Evolutionary conservation across 2,113 vertebrate species (phyloP).

Genomic region (Neodon shergylaensis): DNA sequence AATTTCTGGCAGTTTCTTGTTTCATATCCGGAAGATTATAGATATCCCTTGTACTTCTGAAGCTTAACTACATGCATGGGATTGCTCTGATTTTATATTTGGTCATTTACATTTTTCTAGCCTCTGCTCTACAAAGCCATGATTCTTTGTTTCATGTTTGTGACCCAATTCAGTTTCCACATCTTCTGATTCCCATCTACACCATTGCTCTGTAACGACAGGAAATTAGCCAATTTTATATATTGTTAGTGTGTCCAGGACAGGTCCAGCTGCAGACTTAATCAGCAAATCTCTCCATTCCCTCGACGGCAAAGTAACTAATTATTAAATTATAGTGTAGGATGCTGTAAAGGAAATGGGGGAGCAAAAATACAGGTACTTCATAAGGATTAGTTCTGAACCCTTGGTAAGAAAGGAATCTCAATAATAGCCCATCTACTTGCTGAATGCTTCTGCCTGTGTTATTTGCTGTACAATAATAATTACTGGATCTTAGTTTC

Average conservation of each 20-base stretch:
- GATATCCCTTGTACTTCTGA: neutral
- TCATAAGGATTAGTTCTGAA: conserved; percentile 28
- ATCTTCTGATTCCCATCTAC: neutral
- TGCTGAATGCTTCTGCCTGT: neutral
- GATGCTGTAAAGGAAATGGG: neutral
- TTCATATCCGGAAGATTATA: conserved; percentile 18
- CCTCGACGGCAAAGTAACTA: neutral
- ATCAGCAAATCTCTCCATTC: conserved; percentile 29
- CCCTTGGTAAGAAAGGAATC: neutral
- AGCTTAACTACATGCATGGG: neutral
- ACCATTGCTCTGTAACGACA: neutral
- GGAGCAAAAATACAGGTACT: neutral
- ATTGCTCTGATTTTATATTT: conserved; percentile 46
- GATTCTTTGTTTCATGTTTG: conserved; percentile 41
- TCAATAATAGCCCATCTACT: neutral
- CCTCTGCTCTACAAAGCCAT: neutral
- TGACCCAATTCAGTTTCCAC: conserved; percentile 37
- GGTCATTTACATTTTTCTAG: conserved; percentile 45
- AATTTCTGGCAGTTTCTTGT: neutral
- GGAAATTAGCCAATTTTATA: conserved; percentile 39
- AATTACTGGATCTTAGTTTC: neutral
- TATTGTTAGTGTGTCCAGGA: conserved; percentile 22
- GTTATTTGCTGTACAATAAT: neutral
- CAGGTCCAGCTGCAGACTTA: conserved; percentile 54
- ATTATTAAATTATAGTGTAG: conserved; percentile 57